phyloP scores from a whole-genome alignment of 2,888 invertebrate species.

The Xanthorhoe designata region DNA sequence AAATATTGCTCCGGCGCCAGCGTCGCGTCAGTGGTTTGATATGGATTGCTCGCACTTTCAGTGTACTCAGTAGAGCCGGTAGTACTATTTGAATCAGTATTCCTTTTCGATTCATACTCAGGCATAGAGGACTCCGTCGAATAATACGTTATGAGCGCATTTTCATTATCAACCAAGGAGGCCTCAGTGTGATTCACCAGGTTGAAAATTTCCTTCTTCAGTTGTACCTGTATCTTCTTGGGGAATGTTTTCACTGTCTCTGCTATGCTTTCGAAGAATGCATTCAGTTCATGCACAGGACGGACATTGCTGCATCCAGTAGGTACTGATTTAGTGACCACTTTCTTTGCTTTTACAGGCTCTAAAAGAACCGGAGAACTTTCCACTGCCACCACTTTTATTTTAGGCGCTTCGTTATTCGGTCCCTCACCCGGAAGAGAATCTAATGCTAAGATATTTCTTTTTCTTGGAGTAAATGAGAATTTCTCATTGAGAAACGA shows the following conservation, averaged over 20 bases:
- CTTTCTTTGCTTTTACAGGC: conserved; percentile 5
- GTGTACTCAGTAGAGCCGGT: conserved; percentile 3
- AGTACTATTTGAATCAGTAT: conserved; percentile 2
- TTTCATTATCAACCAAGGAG: conserved; percentile 8
- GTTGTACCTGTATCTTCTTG: conserved; percentile 19
- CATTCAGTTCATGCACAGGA: conserved; percentile 14
- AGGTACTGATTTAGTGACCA: neutral
- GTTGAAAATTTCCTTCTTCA: conserved; percentile 28
- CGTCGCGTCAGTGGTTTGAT: neutral
- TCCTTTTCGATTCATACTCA: neutral
- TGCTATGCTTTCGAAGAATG: conserved; percentile 32
- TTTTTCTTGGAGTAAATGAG: conserved; percentile 3
- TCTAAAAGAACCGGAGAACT: neutral
- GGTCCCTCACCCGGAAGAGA: neutral
- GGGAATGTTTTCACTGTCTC: conserved; percentile 32
- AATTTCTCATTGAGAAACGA: conserved; percentile 28
- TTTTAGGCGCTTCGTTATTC: neutral
- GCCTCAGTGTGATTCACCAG: conserved; percentile 27
- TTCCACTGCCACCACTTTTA: conserved; percentile 8
- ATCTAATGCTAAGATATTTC: neutral
- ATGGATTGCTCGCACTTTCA: neutral
- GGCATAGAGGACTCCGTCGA: conserved; percentile 1
- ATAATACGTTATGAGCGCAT: neutral
- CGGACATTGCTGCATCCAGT: neutral
- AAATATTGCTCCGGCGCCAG: neutral